A percentile compares a stretch with the other conserved stretches of the same genome.
Evolutionary conservation across 2,113 vertebrate species (phyloP).

Genomic region (Neodontobutis hainanensis): DNA sequence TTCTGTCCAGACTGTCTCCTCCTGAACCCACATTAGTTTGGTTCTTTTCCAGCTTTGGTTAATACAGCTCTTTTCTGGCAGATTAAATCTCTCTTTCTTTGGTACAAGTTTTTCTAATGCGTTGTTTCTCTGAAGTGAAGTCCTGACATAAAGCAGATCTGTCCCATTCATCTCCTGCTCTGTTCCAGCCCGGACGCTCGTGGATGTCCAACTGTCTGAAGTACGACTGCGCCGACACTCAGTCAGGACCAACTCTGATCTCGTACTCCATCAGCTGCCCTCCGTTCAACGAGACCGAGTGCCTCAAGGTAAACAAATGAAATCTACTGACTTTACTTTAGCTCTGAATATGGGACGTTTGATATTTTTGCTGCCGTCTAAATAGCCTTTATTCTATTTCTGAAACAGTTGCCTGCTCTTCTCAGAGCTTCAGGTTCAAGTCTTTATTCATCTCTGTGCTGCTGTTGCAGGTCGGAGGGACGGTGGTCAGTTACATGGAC

Average conservation of each 20-base stretch:
- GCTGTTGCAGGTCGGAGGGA: slow-evolving; percentile 87
- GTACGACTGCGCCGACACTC: slow-evolving; percentile 86
- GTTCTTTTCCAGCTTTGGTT: too few relatives aligned
- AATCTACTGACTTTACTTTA: neutral
- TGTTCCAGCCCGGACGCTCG: slow-evolving; percentile 80
- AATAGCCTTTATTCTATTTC: too few relatives aligned
- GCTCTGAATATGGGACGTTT: too few relatives aligned
- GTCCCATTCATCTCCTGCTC: too few relatives aligned
- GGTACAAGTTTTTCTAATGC: neutral
- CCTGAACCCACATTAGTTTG: too few relatives aligned
- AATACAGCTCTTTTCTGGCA: too few relatives aligned
- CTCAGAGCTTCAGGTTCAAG: too few relatives aligned
- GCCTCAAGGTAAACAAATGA: slow-evolving; percentile 95
- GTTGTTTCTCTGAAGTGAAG: too few relatives aligned
- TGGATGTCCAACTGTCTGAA: slow-evolving; percentile 90
- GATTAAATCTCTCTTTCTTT: too few relatives aligned
- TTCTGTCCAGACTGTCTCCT: too few relatives aligned
- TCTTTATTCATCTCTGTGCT: neutral
- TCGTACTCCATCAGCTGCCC: slow-evolving; percentile 92
- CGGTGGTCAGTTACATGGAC: slow-evolving; percentile 90
- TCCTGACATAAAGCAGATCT: neutral
- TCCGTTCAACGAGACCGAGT: slow-evolving; percentile 94
- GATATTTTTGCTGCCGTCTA: too few relatives aligned
- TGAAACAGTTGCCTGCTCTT: too few relatives aligned
- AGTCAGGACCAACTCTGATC: slow-evolving; percentile 86